Evolutionary conservation across 2,797 vertebrate genomes (phyloP).

Genomic region (Enoplosus armatus): DNA sequence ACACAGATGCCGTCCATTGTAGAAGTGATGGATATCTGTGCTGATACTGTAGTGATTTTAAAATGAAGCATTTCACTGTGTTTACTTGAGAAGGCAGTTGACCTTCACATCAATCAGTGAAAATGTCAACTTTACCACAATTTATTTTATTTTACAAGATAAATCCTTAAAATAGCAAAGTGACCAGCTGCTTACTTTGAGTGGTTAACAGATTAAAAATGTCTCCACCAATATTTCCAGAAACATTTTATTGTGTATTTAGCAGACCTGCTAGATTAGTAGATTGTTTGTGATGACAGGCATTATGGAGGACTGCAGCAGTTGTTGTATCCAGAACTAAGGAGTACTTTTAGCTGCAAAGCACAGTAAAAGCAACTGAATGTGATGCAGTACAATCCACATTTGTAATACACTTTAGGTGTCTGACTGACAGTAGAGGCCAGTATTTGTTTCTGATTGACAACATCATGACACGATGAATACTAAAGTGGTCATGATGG

Average conservation of each 20-base stretch:
- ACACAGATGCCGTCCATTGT: neutral
- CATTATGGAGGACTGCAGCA: neutral
- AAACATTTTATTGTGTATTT: neutral
- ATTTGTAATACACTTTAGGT: neutral
- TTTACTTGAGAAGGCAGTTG: neutral
- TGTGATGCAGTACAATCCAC: neutral
- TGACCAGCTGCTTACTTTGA: neutral
- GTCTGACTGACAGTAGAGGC: constrained; percentile 45
- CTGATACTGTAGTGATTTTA: neutral
- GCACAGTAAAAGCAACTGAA: neutral
- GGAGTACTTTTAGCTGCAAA: neutral
- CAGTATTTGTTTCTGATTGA: constrained; percentile 39
- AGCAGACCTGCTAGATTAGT: neutral
- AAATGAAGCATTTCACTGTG: neutral
- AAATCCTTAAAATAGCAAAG: neutral
- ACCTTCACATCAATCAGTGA: neutral
- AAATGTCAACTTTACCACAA: neutral
- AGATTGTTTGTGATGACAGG: neutral
- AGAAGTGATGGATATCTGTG: neutral
- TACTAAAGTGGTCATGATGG: neutral
- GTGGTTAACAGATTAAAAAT: no score
- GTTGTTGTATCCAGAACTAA: neutral
- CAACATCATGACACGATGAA: neutral
- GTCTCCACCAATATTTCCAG: neutral
- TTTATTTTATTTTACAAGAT: neutral